A percentile compares a stretch with the other conserved stretches of the same genome.
Evolutionary conservation across 2,797 vertebrate genomes (phyloP).

Genomic region (Pachyuromys duprasi): DNA sequence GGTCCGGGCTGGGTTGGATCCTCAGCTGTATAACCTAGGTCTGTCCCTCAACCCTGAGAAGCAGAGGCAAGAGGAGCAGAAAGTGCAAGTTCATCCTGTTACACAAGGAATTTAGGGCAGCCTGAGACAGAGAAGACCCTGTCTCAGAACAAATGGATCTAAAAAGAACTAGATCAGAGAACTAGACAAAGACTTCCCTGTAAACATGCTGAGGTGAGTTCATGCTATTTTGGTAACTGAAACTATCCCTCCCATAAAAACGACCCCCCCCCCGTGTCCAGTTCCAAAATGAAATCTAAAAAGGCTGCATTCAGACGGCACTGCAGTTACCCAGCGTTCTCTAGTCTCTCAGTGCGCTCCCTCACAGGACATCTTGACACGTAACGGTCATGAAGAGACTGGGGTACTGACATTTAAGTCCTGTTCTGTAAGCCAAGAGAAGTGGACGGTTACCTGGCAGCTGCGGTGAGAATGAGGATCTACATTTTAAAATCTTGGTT

Average conservation of each 20-base stretch:
- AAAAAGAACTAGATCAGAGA: not conserved
- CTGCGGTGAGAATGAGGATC: not conserved
- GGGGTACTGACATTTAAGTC: slow-evolving; percentile 9
- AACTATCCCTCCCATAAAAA: slow-evolving; percentile 38
- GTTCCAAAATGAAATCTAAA: slow-evolving; percentile 12
- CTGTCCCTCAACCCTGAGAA: not conserved
- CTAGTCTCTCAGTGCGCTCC: not conserved
- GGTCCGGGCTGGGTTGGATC: not conserved
- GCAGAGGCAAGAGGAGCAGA: not conserved
- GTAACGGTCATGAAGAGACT: not conserved
- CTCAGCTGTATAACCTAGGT: not conserved
- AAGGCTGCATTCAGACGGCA: not conserved
- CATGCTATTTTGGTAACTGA: slow-evolving; percentile 10
- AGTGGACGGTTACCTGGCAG: not conserved
- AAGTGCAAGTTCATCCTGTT: not conserved
- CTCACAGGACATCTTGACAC: not conserved
- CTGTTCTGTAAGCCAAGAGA: slow-evolving; percentile 1
- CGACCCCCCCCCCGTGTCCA: not conserved
- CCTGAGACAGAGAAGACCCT: not conserved
- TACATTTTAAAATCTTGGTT: not conserved
- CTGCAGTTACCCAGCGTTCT: not conserved
- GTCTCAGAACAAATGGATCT: not conserved
- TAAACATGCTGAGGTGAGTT: slow-evolving; percentile 40
- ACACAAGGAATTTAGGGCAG: not conserved
- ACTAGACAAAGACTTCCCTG: not conserved